Evolutionary conservation across 2,797 vertebrate species (phyloP).

Genomic region (Myripristis murdjan): DNA sequence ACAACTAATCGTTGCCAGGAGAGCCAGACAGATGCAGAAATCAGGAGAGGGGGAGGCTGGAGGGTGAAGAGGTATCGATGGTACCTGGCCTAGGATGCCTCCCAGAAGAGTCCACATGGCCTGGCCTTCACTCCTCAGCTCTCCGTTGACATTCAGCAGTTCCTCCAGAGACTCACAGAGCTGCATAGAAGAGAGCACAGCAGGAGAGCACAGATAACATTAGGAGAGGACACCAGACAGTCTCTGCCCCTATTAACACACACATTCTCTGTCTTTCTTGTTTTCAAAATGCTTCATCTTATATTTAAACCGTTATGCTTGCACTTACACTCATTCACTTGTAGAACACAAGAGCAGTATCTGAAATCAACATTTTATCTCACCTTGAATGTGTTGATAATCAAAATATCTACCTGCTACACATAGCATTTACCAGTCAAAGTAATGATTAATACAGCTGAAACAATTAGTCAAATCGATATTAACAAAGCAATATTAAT

Average conservation of each 20-base stretch:
- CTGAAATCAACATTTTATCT: too few relatives aligned
- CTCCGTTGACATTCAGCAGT: constrained; percentile 93
- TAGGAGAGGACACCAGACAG: constrained; percentile 36
- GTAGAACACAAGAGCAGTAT: too few relatives aligned
- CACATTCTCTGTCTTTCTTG: not conserved
- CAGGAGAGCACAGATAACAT: constrained; percentile 56
- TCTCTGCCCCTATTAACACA: not conserved
- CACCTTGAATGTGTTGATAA: too few relatives aligned
- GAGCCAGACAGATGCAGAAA: not conserved
- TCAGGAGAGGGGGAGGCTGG: too few relatives aligned
- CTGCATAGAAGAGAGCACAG: constrained; percentile 78
- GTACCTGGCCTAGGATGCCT: constrained; percentile 94
- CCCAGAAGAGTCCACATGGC: constrained; percentile 93
- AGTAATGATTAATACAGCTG: too few relatives aligned
- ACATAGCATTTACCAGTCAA: too few relatives aligned
- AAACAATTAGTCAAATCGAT: too few relatives aligned
- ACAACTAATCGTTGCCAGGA: not conserved
- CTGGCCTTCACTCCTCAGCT: constrained; percentile 94
- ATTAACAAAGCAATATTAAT: too few relatives aligned
- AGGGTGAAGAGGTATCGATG: constrained; percentile 31
- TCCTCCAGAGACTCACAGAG: constrained; percentile 97
- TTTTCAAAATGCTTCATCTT: not conserved
- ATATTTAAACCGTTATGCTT: not conserved
- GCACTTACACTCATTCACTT: too few relatives aligned
- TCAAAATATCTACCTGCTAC: too few relatives aligned